Conservation (phyloP, 2,113 vertebrate species). For the Aptenodytes forsteri region DNA sequence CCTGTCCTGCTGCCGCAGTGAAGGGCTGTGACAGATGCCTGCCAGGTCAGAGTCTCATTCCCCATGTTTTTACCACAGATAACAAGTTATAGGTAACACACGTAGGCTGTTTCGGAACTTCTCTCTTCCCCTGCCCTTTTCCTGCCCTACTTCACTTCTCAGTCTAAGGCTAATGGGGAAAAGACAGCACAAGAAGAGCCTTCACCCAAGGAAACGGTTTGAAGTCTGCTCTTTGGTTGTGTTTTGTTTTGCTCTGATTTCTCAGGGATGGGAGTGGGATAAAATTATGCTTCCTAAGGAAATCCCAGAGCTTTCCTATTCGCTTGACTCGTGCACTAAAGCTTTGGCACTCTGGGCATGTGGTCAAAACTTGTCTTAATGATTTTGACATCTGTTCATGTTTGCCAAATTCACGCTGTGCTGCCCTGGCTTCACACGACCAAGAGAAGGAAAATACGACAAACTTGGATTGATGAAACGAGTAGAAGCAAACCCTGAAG, state of each 20-base stretch:
- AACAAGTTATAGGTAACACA: not conserved
- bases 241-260: not conserved
- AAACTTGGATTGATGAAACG: not conserved
- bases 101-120: not conserved
- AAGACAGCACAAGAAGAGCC: not conserved
- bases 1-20: not conserved
- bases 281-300: not conserved
- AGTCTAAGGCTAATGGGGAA: not conserved
- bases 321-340: not conserved
- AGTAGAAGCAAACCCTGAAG: not conserved
- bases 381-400: not conserved
- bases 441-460: not conserved
- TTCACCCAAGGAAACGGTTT: not conserved
- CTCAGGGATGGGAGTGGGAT: not conserved
- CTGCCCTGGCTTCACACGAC: not conserved
- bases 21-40: not conserved
- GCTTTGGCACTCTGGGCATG: not conserved
- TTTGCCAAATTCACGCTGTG: not conserved
- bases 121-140: not conserved
- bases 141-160: not conserved
- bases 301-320: not conserved
- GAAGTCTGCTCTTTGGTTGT: not conserved
- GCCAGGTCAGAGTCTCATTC: not conserved
- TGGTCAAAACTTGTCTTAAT: not conserved
- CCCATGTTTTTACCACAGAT: not conserved